These are phyloP conservation scores for Labroides dimidiatus DNA, from an alignment of 2,797 vertebrate species.

Conservation along the genomic window DNA sequence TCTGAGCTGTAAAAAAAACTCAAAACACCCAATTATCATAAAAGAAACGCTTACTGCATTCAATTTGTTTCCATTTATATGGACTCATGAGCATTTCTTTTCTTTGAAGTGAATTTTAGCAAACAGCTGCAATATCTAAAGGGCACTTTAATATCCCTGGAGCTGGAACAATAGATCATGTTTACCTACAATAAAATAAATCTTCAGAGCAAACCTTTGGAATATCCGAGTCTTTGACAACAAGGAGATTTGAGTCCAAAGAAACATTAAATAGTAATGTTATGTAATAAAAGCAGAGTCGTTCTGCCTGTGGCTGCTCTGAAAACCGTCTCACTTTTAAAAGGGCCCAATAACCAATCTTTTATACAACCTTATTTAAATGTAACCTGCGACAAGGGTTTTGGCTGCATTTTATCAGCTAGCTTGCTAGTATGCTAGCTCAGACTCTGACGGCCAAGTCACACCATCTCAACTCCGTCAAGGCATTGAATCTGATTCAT, in stretches of 20 bases:
- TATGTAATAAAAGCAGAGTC: slow-evolving; percentile 21
- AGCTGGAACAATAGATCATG: not conserved
- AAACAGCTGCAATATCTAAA: slow-evolving; percentile 19
- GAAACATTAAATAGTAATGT: slow-evolving; percentile 14
- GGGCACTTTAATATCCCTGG: slow-evolving; percentile 1
- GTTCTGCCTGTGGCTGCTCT: slow-evolving; percentile 16
- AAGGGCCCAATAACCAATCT: not conserved
- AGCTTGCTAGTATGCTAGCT: not conserved
- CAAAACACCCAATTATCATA: slow-evolving; percentile 5
- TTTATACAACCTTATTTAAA: slow-evolving; percentile 2
- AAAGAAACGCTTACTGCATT: slow-evolving; percentile 10
- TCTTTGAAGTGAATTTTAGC: slow-evolving; percentile 17
- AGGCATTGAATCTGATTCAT: too few relatives aligned
- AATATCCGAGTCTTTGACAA: slow-evolving; percentile 9
- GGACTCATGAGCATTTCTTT: slow-evolving; percentile 20
- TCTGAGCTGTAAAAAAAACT: not conserved
- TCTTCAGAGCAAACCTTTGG: not conserved
- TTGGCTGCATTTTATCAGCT: not conserved
- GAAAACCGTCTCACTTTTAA: slow-evolving; percentile 16
- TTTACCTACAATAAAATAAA: not conserved
- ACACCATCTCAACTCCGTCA: too few relatives aligned
- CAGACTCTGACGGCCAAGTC: not conserved
- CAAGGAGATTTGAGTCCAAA: slow-evolving; percentile 1
- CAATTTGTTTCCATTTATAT: slow-evolving; percentile 28
- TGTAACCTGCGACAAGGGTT: not conserved